phyloP scores from a whole-genome alignment of 2,113 vertebrate genomes.

The Suncus etruscus region DNA sequence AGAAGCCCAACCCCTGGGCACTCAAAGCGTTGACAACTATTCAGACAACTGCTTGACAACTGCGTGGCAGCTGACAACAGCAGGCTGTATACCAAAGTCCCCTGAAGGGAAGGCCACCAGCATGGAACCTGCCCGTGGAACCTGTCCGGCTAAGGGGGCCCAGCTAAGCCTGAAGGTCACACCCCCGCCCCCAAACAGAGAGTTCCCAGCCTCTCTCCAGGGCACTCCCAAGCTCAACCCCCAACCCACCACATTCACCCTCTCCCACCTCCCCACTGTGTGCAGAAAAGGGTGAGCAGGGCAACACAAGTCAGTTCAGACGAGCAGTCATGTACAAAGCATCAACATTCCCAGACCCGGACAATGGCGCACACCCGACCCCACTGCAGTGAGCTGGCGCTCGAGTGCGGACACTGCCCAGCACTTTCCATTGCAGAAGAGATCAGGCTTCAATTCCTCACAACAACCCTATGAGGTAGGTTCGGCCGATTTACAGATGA shows the following conservation, averaged over 20 bases:
- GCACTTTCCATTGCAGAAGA: constrained; percentile 73
- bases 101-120: constrained; percentile 14
- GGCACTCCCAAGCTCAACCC: not conserved
- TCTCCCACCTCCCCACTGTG: too few species aligned
- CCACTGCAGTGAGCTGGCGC: constrained; percentile 25
- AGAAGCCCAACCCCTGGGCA: not conserved
- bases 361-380: constrained; percentile 69
- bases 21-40: not conserved
- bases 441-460: constrained; percentile 63
- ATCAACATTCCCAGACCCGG: constrained; percentile 73
- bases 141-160: too few species aligned
- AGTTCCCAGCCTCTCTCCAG: not conserved
- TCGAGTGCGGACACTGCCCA: constrained; percentile 58
- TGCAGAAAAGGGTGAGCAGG: constrained; percentile 69
- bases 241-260: not conserved
- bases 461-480: constrained; percentile 84
- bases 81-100: not conserved
- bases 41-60: too few species aligned
- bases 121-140: not conserved
- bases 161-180: not conserved
- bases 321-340: constrained; percentile 76
- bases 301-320: constrained; percentile 69
- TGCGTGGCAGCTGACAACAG: fast-evolving
- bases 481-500: constrained; percentile 64
- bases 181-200: too few species aligned